These are phyloP conservation scores for Ichneumoninae sp. DNA, from an alignment of 2,888 invertebrate species.

Conservation along the genomic window DNA sequence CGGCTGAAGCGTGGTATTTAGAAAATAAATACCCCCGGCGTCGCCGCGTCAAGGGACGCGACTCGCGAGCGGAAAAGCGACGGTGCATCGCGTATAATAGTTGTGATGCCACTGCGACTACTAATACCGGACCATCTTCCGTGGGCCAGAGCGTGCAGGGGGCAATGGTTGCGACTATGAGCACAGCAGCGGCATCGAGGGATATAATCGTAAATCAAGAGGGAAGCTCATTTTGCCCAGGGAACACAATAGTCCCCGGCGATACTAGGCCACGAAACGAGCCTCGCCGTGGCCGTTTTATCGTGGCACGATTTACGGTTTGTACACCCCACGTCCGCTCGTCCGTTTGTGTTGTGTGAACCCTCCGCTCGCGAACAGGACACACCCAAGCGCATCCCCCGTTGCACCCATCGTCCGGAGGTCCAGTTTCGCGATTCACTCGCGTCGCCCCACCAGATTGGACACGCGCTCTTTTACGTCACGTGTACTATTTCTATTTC, in stretches of 20 bases:
- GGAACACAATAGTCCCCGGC: conserved; percentile 77
- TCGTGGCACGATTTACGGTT: conserved; percentile 79
- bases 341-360: conserved; percentile 41
- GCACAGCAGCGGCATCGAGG: conserved; percentile 41
- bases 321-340: conserved; percentile 60
- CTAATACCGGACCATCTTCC: conserved; percentile 27
- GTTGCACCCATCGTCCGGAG: conserved; percentile 34
- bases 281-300: conserved; percentile 74
- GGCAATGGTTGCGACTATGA: conserved; percentile 24
- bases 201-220: conserved; percentile 71
- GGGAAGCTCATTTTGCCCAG: conserved; percentile 78
- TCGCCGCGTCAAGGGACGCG: neutral
- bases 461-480: neutral
- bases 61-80: neutral
- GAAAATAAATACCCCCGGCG: neutral
- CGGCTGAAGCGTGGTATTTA: neutral
- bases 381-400: conserved; percentile 26
- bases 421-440: conserved; percentile 71
- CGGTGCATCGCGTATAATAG: neutral
- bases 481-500: neutral
- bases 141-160: conserved; percentile 7
- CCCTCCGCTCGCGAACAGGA: conserved; percentile 36
- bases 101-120: neutral
- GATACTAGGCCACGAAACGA: conserved; percentile 70
- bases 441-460: conserved; percentile 41